Conservation (phyloP, 2,888 invertebrate genomes). For the Parnassius apollo region DNA sequence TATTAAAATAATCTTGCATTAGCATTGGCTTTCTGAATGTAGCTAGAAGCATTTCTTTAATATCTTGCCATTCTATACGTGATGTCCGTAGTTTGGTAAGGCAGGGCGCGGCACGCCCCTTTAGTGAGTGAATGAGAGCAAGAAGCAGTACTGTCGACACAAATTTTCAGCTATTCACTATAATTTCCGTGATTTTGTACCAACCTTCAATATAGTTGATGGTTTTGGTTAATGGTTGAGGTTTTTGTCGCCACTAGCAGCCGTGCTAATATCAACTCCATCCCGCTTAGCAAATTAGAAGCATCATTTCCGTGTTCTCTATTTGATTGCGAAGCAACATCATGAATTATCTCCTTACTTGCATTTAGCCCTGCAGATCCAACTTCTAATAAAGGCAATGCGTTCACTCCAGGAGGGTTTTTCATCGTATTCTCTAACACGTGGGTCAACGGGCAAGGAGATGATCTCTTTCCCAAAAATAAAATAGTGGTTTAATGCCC, state of each 20-base stretch:
- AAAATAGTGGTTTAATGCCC: too few relatives aligned
- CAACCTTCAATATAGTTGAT: constrained; percentile 29
- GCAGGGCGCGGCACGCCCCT: constrained; percentile 31
- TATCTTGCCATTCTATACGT: constrained; percentile 26
- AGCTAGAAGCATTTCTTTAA: constrained; percentile 27
- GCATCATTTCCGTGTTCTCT: too few relatives aligned
- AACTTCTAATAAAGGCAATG: too few relatives aligned
- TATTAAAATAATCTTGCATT: constrained; percentile 35
- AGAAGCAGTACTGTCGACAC: not conserved
- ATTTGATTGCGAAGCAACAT: too few relatives aligned
- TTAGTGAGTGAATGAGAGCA: constrained; percentile 27
- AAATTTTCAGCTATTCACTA: constrained; percentile 10
- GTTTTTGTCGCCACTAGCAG: not conserved
- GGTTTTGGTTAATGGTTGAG: not conserved
- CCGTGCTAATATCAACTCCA: not conserved
- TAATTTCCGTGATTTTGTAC: constrained; percentile 28
- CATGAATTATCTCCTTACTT: too few relatives aligned
- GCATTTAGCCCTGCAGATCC: too few relatives aligned
- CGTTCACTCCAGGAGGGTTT: too few relatives aligned
- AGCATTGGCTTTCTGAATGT: constrained; percentile 32
- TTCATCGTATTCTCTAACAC: too few relatives aligned
- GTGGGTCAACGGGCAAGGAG: too few relatives aligned
- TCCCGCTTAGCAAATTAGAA: not conserved
- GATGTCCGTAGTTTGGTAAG: constrained; percentile 30
- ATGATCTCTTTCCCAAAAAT: too few relatives aligned